Evolutionary conservation across 1,140 invertebrate genomes (phyloP).

Genomic region (Penaeus indicus): DNA sequence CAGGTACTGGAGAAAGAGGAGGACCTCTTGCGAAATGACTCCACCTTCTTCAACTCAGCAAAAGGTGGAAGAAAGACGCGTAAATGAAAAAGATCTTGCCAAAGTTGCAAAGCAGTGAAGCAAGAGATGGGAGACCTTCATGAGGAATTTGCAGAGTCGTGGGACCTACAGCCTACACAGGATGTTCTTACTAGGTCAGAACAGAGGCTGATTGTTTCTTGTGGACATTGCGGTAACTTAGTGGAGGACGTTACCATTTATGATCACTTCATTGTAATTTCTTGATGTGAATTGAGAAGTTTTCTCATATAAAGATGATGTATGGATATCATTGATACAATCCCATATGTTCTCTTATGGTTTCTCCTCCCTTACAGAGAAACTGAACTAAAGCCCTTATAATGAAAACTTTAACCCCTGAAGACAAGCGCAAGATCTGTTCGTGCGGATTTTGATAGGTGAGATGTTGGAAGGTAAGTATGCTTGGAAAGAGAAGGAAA

Average conservation of each 20-base stretch:
- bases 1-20: slow-evolving; percentile 90
- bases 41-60: slow-evolving; percentile 87
- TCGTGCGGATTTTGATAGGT: slow-evolving; percentile 84
- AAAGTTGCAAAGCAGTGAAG: slow-evolving; percentile 77
- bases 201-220: slow-evolving; percentile 69
- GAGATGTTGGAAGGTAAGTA: slow-evolving; percentile 82
- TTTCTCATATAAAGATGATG: too few species aligned
- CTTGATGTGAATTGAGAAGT: too few species aligned
- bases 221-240: slow-evolving; percentile 62
- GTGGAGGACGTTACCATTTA: neutral
- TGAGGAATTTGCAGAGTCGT: slow-evolving; percentile 82
- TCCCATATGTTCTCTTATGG: neutral
- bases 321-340: too few species aligned
- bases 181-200: slow-evolving; percentile 80
- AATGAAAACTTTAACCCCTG: slow-evolving; percentile 95
- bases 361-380: slow-evolving; percentile 70
- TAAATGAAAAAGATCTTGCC: slow-evolving; percentile 82
- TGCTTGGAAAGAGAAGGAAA: neutral
- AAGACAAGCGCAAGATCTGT: slow-evolving; percentile 85
- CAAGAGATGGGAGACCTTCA: slow-evolving; percentile 86
- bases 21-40: slow-evolving; percentile 85
- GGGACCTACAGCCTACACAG: slow-evolving; percentile 84
- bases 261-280: neutral
- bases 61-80: slow-evolving; percentile 93
- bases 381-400: slow-evolving; percentile 89